Base-by-base conservation (phyloP, 2,888 invertebrate species). In the Erebia epiphron region DNA sequence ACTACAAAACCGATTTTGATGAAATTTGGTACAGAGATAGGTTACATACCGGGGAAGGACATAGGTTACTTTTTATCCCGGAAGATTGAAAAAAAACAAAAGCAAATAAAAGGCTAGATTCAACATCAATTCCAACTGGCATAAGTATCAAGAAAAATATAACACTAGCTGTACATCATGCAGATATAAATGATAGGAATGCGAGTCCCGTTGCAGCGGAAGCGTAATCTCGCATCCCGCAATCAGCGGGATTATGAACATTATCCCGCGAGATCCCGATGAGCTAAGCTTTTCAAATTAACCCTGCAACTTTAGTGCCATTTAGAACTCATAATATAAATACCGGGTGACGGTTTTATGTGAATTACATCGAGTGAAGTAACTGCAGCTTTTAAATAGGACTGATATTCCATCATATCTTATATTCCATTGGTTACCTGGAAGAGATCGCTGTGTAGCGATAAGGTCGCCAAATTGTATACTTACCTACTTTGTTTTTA, bases 161-260 rank as follows among this genome's bases (percentile, higher is more conserved):
- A 78, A 74, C 57, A 52, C 50, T 71, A 69, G 72, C 66, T 70
- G 73, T 69, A 73, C 68, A 73, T 76, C 72, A 75, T 73, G 70
- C 68, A 71, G 68, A 72, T 76, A 75, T 75, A 76, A 75, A 75
- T 71, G 72, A 73, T 65, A 78, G 85, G 85, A 86, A 88, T 84
- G 86, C 77, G 66, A 70, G 80, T 87, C 83, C 86, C 87, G 89
- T 88, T 89, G 81, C 78, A 78, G 82, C 82, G 83, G 81, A 84
- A 83, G 80, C 81, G 77, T 80, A 82, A 83, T 81, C 80, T 80
- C 80, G 80, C 85, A 83, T 86, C 86, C 85, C 81, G 80, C 78
- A 77, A 86, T 85, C 81, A 79, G 75, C 77, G 75, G 79, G 78
- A 78, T 81, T 81, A 76, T 77, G 76, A 80, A 57, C 69, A 78